Percentiles rank a stretch among this genome's conserved stretches.
Evolutionary conservation across 2,113 vertebrate species (phyloP).

Genomic region (Triplophysa rosa): DNA sequence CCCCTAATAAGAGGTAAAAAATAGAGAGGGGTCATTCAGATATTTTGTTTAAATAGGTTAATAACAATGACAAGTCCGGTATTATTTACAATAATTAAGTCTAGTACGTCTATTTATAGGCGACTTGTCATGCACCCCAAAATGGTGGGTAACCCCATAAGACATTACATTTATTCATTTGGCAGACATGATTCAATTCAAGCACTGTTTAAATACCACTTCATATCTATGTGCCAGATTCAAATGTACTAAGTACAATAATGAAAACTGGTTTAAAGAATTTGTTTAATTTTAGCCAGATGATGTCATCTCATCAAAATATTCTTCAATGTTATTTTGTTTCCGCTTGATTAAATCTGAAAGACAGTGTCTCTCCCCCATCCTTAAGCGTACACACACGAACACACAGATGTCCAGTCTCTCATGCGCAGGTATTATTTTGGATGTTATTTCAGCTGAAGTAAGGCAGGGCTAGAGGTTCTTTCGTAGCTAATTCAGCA

Average conservation of each 20-base stretch:
- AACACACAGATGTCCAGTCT: conserved; percentile 5
- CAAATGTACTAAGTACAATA: too few relatives aligned
- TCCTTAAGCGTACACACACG: conserved; percentile 2
- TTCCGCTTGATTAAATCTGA: not conserved
- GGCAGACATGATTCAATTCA: too few relatives aligned
- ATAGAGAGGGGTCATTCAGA: too few relatives aligned
- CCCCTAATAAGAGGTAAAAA: too few relatives aligned
- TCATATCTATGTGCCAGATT: too few relatives aligned
- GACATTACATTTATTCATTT: too few relatives aligned
- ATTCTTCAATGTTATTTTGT: not conserved
- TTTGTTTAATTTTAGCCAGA: not conserved
- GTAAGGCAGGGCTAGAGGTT: conserved; percentile 60
- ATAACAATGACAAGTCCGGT: too few relatives aligned
- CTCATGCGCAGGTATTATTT: conserved; percentile 69
- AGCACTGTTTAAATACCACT: not conserved
- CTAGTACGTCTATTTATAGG: too few relatives aligned
- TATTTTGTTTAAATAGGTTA: too few relatives aligned
- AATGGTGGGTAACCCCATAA: too few relatives aligned
- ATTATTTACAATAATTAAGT: too few relatives aligned
- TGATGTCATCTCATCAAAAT: not conserved
- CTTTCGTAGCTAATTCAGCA: conserved; percentile 73
- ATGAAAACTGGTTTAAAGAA: not conserved
- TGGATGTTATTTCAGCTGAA: conserved; percentile 74
- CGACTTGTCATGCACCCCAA: too few relatives aligned
- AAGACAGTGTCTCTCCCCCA: not conserved